A percentile compares a stretch with the other conserved stretches of the same genome.
These are phyloP conservation scores for Myotis brandtii DNA, from an alignment of 2,113 vertebrate genomes.

Conservation along the genomic window DNA sequence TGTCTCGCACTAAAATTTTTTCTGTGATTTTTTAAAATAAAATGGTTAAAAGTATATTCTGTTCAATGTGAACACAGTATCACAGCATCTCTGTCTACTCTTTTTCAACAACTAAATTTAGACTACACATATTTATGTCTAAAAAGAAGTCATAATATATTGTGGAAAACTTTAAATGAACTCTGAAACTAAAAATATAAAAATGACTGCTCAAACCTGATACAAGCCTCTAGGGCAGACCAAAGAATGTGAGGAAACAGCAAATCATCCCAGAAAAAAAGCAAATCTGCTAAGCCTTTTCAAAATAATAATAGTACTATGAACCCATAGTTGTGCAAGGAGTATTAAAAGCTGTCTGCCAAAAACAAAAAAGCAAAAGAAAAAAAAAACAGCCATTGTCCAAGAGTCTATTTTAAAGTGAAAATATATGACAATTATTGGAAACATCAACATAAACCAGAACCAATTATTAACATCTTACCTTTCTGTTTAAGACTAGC, in stretches of 20 bases:
- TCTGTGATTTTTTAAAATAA: neutral
- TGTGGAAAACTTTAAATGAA: neutral
- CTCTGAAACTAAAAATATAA: conserved; percentile 41
- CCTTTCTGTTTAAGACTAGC: conserved; percentile 98
- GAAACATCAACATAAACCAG: conserved; percentile 33
- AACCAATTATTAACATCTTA: conserved; percentile 78
- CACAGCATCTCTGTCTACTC: neutral
- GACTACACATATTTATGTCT: neutral
- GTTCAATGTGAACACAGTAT: neutral
- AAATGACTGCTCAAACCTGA: conserved; percentile 13
- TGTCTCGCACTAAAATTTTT: neutral
- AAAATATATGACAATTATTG: conserved; percentile 24
- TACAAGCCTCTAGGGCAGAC: neutral
- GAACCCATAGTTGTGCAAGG: neutral
- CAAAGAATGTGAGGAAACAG: conserved; percentile 5
- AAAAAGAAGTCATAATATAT: conserved; percentile 39
- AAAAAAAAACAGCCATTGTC: conserved; percentile 12
- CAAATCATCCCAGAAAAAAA: conserved; percentile 17
- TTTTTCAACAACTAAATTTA: conserved; percentile 40
- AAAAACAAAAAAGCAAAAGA: neutral
- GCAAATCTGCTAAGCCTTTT: neutral
- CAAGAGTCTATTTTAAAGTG: conserved; percentile 28
- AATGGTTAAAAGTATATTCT: conserved; percentile 25
- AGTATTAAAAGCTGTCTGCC: neutral
- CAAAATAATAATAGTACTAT: neutral